A percentile compares a stretch with the other conserved stretches of the same genome.
Evolutionary conservation across 1,140 invertebrate genomes (phyloP).

Genomic region (Hetaerina americana): DNA sequence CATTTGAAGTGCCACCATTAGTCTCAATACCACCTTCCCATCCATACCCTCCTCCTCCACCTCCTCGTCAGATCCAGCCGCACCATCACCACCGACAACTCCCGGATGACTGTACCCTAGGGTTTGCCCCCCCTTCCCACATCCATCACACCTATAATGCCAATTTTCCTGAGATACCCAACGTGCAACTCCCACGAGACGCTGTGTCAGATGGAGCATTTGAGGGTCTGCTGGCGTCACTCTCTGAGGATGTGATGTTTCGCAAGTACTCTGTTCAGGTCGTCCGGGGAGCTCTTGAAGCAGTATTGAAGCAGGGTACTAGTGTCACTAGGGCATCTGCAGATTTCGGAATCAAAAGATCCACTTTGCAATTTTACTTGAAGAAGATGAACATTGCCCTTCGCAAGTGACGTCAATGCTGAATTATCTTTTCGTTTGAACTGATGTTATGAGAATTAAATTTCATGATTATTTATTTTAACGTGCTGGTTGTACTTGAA

Average conservation of each 20-base stretch:
- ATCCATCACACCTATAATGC: background rate
- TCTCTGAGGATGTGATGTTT: constrained; percentile 15
- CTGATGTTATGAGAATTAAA: background rate
- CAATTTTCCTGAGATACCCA: background rate
- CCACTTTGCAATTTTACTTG: constrained; percentile 40
- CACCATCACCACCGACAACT: background rate
- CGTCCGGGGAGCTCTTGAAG: constrained; percentile 30
- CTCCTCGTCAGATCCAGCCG: background rate
- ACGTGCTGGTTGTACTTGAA: too few species aligned
- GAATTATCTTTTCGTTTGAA: background rate
- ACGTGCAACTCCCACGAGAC: constrained; percentile 3
- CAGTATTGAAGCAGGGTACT: constrained; percentile 36
- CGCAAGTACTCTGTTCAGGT: constrained; percentile 14
- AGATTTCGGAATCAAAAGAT: constrained; percentile 40
- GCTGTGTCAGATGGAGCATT: constrained; percentile 10
- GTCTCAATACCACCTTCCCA: background rate
- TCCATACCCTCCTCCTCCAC: background rate
- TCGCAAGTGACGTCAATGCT: constrained; percentile 17
- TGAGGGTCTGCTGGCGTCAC: constrained; percentile 11
- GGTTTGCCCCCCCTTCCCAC: background rate
- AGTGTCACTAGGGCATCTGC: constrained; percentile 37
- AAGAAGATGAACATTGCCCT: constrained; percentile 40
- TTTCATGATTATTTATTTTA: too few species aligned
- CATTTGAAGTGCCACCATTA: background rate
- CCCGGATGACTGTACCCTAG: background rate